Base-by-base conservation (phyloP, 2,797 vertebrate genomes). In the Pseudochaenichthys georgianus region DNA sequence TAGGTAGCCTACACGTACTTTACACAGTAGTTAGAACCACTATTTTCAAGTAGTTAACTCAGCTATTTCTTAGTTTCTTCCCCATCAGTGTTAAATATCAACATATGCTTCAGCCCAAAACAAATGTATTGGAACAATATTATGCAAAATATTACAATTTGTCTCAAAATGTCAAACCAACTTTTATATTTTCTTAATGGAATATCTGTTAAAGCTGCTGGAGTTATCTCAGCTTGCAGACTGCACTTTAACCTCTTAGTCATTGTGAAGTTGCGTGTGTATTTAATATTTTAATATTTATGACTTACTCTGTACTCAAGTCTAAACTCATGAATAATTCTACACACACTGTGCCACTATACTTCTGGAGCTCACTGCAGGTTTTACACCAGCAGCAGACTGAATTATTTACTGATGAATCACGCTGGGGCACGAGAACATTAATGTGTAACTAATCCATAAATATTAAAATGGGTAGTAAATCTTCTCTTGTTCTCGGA, bases 261-360 rank as follows among this genome's bases (percentile, higher is more conserved):
- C 23, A 31, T 17, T 21, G 45, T 47, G 10, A 34, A 38, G 13
- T 28, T 42, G 42, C 8, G 10, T 23, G n/a, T 50, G 17, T 15
- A 47, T 48, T n/a, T n/a, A 13, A 19, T 46, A 48, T 61, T 69
- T 78, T 67, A 70, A 70, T 77, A 80, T 83, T 64, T 31, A 75
- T 75, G 53, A 8, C 15, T 51, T 23, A 13, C n/a, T 43, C 48
- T 21, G 46, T 23, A 28, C 21, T 47, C 45, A 53, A 13, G 31
- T 58, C 47, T 28, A 8, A 23, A 7, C 17, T 65, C 66, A 41
- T 78, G 48, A 74, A 82, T 82, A 63, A 67, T 67, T 75, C 28
- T 17, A 52, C 34, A 17, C 38, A n/a, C 17, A 23, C 9, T 42
- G 47, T 10, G 9, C 19, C 64, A 51, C 13, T 21, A 21, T 5